Evolutionary conservation across 1,140 invertebrate species (phyloP), one percentile per base, ranked within the genome.

Genomic region (Protaetia brevitarsis): DNA sequence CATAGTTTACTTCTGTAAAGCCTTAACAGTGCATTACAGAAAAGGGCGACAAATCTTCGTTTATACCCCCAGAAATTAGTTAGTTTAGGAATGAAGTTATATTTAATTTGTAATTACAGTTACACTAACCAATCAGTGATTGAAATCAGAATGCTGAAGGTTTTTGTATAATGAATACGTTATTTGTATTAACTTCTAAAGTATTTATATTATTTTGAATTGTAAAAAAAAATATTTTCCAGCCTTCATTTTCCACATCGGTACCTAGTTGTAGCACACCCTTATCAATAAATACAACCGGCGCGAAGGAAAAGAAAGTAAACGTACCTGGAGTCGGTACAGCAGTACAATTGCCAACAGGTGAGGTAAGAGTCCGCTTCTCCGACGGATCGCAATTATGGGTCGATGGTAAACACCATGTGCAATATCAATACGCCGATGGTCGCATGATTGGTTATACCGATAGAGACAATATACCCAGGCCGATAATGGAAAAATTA

Each of bases 281-380:
- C 19, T 10, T 31, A 5, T 11, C 29, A 7, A 11, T 57, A 7
- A 65, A 31, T 13, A 34, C 30, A 13, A 65, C 64, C 56, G 2
- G n/a, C 4, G 60, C 65, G 8, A 80, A 69, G 62, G 69, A 71
- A 19, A 75, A 73, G 37, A 78, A 77, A 67, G 72, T 81, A 21
- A 66, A 69, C 10, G 72, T 85, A 37, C 79, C 82, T 4, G 81
- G 78, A 26, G 71, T 83, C 28, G 82, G 83, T 21, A 75, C 76
- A 2, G 81, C 79, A 0, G 77, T 74, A 5, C 79, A 82, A 75
- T 75, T 82, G 62, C 68, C 81, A 2, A 81, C 79, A 41, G 82
- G 81, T 16, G 79, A 84, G 66, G 79, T 83, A 61, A 75, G 77
- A 67, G 75, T 85, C 4, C 76, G 79, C 59, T 85, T 82, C 67